phyloP scores from a whole-genome alignment of 2,888 invertebrate species.

The Drosophila algonquin region DNA sequence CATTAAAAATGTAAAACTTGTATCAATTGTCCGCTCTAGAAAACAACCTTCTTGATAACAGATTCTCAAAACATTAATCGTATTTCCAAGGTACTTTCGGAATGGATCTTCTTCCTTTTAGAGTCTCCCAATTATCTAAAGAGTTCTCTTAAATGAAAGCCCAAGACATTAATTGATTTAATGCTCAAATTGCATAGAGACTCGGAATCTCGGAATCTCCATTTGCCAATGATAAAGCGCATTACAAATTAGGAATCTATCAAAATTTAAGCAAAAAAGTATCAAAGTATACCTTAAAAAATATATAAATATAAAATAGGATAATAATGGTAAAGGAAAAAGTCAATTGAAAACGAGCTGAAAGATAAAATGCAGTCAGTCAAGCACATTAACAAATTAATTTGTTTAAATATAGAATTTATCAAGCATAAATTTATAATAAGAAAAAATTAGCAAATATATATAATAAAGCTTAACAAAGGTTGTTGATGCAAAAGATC shows the following conservation, averaged over 20 bases:
- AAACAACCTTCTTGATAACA: background rate
- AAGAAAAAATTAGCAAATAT: slow-evolving; percentile 35
- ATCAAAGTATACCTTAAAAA: slow-evolving; percentile 15
- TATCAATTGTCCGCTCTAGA: background rate
- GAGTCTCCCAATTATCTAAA: background rate
- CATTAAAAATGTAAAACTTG: background rate
- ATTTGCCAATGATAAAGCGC: slow-evolving; percentile 57
- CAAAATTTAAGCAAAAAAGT: slow-evolving; percentile 6
- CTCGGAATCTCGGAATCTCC: slow-evolving; percentile 58
- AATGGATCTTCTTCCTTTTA: background rate
- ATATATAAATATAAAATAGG: background rate
- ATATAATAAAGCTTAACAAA: slow-evolving; percentile 39
- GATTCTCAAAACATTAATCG: background rate
- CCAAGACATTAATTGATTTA: background rate
- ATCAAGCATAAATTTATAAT: slow-evolving; percentile 29
- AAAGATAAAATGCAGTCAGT: slow-evolving; percentile 47
- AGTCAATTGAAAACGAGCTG: slow-evolving; percentile 68
- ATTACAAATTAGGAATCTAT: slow-evolving; percentile 6
- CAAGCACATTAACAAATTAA: slow-evolving; percentile 38
- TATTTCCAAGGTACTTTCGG: background rate
- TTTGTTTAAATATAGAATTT: slow-evolving; percentile 40
- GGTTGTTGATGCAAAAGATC: slow-evolving; percentile 36
- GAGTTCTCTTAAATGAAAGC: background rate
- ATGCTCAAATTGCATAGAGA: slow-evolving; percentile 2
- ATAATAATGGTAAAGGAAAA: slow-evolving; percentile 21